Evolutionary conservation across 2,113 vertebrate genomes (phyloP).

Genomic region (Hydrochoerus hydrochaeris): DNA sequence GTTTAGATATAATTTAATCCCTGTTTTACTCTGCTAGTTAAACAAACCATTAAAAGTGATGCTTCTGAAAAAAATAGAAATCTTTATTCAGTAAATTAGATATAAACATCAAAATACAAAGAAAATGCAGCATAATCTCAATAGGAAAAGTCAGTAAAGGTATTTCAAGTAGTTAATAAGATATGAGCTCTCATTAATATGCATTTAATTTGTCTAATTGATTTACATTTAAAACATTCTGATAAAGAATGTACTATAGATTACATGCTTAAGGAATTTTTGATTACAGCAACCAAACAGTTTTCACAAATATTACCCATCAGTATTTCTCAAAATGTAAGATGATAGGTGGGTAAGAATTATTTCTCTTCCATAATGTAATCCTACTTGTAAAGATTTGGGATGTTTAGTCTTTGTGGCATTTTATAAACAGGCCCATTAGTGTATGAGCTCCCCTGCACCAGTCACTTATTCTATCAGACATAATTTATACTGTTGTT

Average conservation of each 20-base stretch:
- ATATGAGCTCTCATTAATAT: conserved; percentile 67
- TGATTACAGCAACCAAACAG: conserved; percentile 71
- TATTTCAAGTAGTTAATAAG: conserved; percentile 69
- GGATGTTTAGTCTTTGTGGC: conserved; percentile 37
- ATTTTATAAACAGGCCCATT: conserved; percentile 57
- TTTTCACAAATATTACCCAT: conserved; percentile 57
- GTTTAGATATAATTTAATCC: neutral
- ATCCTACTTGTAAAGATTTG: conserved; percentile 49
- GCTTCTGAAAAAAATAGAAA: conserved; percentile 26
- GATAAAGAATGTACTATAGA: conserved; percentile 60
- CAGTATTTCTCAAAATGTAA: conserved; percentile 37
- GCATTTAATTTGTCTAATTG: conserved; percentile 66
- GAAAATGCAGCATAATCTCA: conserved; percentile 68
- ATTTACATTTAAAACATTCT: conserved; percentile 74
- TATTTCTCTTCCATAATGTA: conserved; percentile 44
- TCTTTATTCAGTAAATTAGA: neutral
- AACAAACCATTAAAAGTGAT: conserved; percentile 49
- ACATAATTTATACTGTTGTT: conserved; percentile 71
- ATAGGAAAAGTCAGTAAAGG: conserved; percentile 64
- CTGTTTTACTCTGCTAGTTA: conserved; percentile 53
- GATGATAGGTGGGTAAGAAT: conserved; percentile 47
- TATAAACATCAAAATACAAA: conserved; percentile 33
- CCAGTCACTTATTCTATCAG: conserved; percentile 43
- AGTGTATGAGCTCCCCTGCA: conserved; percentile 46
- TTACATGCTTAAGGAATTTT: conserved; percentile 55